These are phyloP conservation scores for Oasisia sp. DNA, from an alignment of 2,888 invertebrate genomes.

Conservation along the genomic window DNA sequence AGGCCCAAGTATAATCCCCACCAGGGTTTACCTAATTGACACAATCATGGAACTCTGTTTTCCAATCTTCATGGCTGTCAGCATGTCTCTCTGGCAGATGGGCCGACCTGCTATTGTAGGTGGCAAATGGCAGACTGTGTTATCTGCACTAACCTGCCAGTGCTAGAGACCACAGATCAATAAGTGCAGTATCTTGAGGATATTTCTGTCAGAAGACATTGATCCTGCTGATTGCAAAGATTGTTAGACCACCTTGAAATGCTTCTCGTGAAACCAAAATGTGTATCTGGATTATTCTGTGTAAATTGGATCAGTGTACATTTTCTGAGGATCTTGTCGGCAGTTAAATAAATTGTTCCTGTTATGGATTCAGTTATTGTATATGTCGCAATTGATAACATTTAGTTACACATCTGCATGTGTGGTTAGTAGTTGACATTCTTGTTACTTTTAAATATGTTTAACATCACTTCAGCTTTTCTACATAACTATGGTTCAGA, in stretches of 20 bases:
- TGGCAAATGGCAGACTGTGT: not conserved
- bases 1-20: slow-evolving; percentile 6
- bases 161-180: not conserved
- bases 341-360: not conserved
- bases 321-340: not conserved
- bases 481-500: not conserved
- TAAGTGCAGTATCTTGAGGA: not conserved
- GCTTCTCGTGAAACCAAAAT: not conserved
- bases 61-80: not conserved
- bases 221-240: not conserved
- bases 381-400: not conserved
- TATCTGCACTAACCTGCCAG: slow-evolving; percentile 2
- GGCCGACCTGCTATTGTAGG: not conserved
- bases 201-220: slow-evolving; percentile 7
- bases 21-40: not conserved
- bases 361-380: not conserved
- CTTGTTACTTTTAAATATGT: not conserved
- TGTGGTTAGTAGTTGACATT: not conserved
- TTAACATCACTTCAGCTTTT: not conserved
- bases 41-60: not conserved
- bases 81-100: not conserved
- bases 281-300: not conserved
- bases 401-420: not conserved
- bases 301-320: not conserved
- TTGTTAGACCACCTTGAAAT: not conserved